A percentile compares a stretch with the other conserved stretches of the same genome.
phyloP scores from a whole-genome alignment of 2,888 invertebrate species.

The Tipula lateralis region DNA sequence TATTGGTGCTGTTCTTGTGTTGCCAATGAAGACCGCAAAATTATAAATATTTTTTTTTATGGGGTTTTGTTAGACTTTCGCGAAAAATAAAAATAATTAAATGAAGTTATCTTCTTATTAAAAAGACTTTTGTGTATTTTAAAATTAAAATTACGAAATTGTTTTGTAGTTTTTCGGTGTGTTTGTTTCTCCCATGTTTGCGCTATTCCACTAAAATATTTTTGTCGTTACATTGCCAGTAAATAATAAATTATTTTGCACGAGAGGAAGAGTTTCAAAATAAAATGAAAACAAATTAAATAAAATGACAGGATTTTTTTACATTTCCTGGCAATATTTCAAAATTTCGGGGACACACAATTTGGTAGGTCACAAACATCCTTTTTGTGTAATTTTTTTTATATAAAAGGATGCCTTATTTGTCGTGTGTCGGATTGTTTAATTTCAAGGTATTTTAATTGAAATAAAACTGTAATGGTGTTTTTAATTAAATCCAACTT shows the following conservation, averaged over 20 bases:
- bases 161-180: not conserved
- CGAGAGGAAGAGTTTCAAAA: no score
- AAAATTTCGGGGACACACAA: not conserved
- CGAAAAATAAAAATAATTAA: not conserved
- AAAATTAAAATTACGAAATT: not conserved
- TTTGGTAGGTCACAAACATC: conserved; percentile 9
- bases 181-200: not conserved
- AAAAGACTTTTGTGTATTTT: not conserved
- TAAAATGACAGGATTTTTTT: not conserved
- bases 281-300: not conserved
- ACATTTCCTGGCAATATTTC: not conserved
- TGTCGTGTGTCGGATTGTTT: not conserved
- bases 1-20: not conserved
- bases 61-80: not conserved
- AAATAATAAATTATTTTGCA: not conserved
- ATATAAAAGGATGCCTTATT: not conserved
- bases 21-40: conserved; percentile 11
- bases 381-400: not conserved
- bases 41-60: not conserved
- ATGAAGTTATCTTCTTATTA: not conserved
- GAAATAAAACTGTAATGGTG: not conserved
- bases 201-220: not conserved
- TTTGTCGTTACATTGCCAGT: not conserved
- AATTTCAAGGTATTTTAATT: conserved; percentile 9
- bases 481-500: not conserved